Evolutionary conservation across 53 echinoderm and acorn worm species (phyloP), one percentile per base, ranked within the genome.

Genomic region (Mesocentrotus franciscanus): DNA sequence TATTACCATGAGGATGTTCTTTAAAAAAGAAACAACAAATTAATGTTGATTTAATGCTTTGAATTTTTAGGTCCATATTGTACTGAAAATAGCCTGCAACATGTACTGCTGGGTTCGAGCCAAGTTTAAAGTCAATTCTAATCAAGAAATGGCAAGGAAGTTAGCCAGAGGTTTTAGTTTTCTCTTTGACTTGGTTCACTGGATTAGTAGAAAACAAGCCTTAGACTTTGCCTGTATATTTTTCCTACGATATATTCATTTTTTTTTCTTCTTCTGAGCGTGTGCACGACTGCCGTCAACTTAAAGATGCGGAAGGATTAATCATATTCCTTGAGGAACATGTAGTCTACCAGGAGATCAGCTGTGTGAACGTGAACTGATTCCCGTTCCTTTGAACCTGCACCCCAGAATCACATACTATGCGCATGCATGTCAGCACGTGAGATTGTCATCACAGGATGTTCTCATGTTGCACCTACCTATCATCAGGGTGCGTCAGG

Each of bases 401-500:
- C 84, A 84, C 24, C 29, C 76, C 10, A 84, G 84, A 30, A 76
- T 8, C 30, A 33, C 76, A 76, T 49, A 84, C 29, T n/a, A 84
- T 49, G 20, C 22, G 84, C 55, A 84, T 84, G 49, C 20, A 55
- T 84, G 84, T 84, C 84, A 42, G 55, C 84, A 84, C 55, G 10
- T 84, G 55, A 15, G 84, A 84, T 84, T 84, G 84, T 84, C 42
- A 84, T 84, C 84, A 84, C 84, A 84, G 55, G 84, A 84, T 84
- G 84, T 84, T 84, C 55, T 55, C 22, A 84, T 24, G 84, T 84
- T 84, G 39, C 39, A 22, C 49, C 55, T 39, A 20, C 18, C 49
- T 49, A 84, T 84, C 84, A 84, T 0, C 20, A 84, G 18, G 39
- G 84, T 42, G 49, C 78, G 32, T 29, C 34, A 33, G 32, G 78